phyloP scores from a whole-genome alignment of 2,888 invertebrate genomes.

The Erebia ligea region DNA sequence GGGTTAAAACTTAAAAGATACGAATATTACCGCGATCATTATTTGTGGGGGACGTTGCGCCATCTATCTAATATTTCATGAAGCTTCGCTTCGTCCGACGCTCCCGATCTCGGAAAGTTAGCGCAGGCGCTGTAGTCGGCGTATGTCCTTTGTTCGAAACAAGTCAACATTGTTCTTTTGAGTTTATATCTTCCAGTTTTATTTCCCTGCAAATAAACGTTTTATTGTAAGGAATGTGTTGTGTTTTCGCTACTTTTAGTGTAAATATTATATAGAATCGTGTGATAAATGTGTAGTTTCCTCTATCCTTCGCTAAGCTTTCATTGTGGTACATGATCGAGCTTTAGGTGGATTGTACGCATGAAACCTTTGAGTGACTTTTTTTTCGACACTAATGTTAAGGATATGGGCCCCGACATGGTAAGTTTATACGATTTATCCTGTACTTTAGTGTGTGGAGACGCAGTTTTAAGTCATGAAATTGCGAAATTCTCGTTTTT shows the following conservation, averaged over 20 bases:
- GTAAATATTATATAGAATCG: conserved; percentile 50
- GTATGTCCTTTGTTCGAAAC: conserved; percentile 83
- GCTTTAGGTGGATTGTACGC: conserved; percentile 79
- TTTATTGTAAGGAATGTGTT: conserved; percentile 66
- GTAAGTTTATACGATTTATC: conserved; percentile 76
- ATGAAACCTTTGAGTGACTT: conserved; percentile 88
- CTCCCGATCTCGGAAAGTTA: conserved; percentile 69
- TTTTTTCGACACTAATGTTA: conserved; percentile 89
- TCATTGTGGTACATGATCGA: conserved; percentile 69
- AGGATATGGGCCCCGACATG: conserved; percentile 92
- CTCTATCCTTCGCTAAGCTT: conserved; percentile 60
- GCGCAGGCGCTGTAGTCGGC: conserved; percentile 81
- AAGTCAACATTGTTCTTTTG: conserved; percentile 79
- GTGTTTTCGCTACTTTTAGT: conserved; percentile 53
- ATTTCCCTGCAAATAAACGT: conserved; percentile 55
- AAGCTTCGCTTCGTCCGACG: conserved; percentile 63
- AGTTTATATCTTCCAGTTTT: conserved; percentile 69
- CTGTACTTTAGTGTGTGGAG: conserved; percentile 51
- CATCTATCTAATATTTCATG: conserved; percentile 61
- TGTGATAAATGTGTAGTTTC: conserved; percentile 59
- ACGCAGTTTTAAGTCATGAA: conserved; percentile 75
- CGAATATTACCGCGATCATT: conserved; percentile 6
- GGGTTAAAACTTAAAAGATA: not conserved
- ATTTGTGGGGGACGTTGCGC: conserved; percentile 50
- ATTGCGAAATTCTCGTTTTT: conserved; percentile 60